A percentile compares a stretch with the other conserved stretches of the same genome.
Conservation (phyloP, 2,888 invertebrate genomes). For the Ophioninae sp. region DNA sequence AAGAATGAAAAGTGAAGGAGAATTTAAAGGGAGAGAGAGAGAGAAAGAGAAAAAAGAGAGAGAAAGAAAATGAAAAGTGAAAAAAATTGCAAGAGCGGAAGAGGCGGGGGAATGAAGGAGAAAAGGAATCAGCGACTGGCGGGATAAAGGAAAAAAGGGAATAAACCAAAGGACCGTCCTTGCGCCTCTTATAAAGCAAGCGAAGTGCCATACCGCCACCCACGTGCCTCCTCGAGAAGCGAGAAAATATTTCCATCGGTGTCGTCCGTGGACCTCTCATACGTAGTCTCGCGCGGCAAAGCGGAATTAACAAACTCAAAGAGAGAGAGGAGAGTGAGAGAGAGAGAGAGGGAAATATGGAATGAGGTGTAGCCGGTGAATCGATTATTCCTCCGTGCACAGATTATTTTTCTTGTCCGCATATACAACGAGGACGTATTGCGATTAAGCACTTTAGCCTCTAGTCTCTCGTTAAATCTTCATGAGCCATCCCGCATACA, state of each 20-base stretch:
- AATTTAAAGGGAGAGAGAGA: constrained; percentile 38
- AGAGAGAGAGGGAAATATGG: constrained; percentile 12
- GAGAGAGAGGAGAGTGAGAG: constrained; percentile 20
- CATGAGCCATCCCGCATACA: constrained; percentile 44
- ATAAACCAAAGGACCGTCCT: constrained; percentile 71
- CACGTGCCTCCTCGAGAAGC: constrained; percentile 76
- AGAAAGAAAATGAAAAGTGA: constrained; percentile 25
- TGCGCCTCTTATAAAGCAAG: constrained; percentile 77
- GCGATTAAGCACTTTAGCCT: constrained; percentile 55
- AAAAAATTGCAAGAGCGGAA: constrained; percentile 11
- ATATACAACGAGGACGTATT: constrained; percentile 51
- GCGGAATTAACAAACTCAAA: constrained; percentile 18
- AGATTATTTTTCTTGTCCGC: constrained; percentile 54
- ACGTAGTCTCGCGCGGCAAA: constrained; percentile 22
- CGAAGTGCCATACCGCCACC: constrained; percentile 78
- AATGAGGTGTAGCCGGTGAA: constrained; percentile 72
- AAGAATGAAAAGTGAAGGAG: constrained; percentile 47
- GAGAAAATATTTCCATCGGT: constrained; percentile 70
- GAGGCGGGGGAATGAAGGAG: constrained; percentile 47
- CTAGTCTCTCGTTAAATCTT: constrained; percentile 55
- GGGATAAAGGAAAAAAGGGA: constrained; percentile 53
- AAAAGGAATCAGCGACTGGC: constrained; percentile 61
- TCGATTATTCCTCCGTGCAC: constrained; percentile 64
- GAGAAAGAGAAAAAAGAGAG: constrained; percentile 57
- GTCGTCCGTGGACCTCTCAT: constrained; percentile 52